Evolutionary conservation across 2,888 invertebrate species (phyloP).

Genomic region (Chorisops tibialis): DNA sequence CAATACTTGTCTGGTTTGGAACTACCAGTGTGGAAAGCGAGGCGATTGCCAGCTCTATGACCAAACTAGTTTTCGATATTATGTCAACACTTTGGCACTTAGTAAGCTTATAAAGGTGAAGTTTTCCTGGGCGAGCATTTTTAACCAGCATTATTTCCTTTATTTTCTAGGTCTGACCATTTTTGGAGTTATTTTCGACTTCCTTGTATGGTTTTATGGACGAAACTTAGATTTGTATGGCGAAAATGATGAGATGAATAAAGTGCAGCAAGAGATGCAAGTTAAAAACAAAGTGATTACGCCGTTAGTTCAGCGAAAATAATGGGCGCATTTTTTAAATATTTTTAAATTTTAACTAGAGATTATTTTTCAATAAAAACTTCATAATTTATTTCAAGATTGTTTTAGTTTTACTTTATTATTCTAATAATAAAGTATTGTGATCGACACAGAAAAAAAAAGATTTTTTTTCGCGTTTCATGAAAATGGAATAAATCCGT

Average conservation of each 20-base stretch:
- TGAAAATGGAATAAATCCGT: no score
- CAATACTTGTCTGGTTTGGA: slow-evolving; percentile 65
- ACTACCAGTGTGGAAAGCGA: slow-evolving; percentile 58
- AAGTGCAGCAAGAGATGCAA: slow-evolving; percentile 21
- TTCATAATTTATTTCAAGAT: no score
- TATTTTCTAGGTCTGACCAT: slow-evolving; percentile 55
- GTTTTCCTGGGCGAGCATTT: not conserved
- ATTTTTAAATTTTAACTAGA: no score
- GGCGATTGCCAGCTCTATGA: slow-evolving; percentile 69
- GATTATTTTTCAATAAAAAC: no score
- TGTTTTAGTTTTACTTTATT: no score
- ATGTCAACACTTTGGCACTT: slow-evolving; percentile 57
- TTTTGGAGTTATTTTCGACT: slow-evolving; percentile 60
- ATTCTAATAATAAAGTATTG: no score
- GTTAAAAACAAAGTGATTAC: slow-evolving; percentile 17
- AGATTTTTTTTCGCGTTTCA: no score
- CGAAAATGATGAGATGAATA: slow-evolving; percentile 40
- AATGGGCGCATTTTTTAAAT: not conserved
- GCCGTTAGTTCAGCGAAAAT: slow-evolving; percentile 13
- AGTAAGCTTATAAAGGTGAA: no score
- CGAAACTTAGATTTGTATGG: slow-evolving; percentile 60
- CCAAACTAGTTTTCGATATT: slow-evolving; percentile 57
- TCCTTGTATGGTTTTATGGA: slow-evolving; percentile 59
- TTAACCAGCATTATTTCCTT: not conserved
- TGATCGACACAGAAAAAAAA: no score